Evolutionary conservation across 2,888 invertebrate species (phyloP).

Genomic region (Copidosoma aretas): DNA sequence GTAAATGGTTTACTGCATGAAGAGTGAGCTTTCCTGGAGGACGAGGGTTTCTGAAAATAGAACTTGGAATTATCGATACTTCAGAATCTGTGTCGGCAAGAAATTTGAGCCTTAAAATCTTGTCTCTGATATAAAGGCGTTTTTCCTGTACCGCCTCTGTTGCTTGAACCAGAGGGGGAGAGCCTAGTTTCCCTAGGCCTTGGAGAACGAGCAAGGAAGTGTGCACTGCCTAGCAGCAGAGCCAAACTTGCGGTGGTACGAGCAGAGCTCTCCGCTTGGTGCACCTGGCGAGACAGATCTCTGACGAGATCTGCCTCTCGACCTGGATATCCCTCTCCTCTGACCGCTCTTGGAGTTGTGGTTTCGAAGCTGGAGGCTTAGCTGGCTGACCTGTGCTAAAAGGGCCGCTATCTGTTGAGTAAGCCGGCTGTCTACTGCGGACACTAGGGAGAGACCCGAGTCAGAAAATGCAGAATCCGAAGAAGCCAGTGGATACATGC

Average conservation of each 20-base stretch:
- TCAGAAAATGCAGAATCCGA: not conserved
- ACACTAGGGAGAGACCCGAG: not conserved
- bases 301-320: not conserved
- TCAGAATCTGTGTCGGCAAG: not conserved
- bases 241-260: not conserved
- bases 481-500: no score
- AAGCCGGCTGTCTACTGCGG: not conserved
- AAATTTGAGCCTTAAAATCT: not conserved
- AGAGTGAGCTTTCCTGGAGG: not conserved
- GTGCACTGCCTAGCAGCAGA: not conserved
- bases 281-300: not conserved
- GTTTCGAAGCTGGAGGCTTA: no score
- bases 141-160: not conserved
- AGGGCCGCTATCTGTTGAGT: not conserved
- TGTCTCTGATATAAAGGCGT: not conserved
- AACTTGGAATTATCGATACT: not conserved
- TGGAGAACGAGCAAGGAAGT: not conserved
- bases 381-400: not conserved
- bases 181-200: not conserved
- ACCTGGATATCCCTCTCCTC: not conserved
- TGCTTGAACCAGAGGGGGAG: not conserved
- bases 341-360: not conserved
- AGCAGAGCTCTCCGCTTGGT: no score
- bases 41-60: not conserved
- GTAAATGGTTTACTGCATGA: not conserved